Conservation (phyloP, 1,140 invertebrate species). For the Leptopilina clavipes region DNA sequence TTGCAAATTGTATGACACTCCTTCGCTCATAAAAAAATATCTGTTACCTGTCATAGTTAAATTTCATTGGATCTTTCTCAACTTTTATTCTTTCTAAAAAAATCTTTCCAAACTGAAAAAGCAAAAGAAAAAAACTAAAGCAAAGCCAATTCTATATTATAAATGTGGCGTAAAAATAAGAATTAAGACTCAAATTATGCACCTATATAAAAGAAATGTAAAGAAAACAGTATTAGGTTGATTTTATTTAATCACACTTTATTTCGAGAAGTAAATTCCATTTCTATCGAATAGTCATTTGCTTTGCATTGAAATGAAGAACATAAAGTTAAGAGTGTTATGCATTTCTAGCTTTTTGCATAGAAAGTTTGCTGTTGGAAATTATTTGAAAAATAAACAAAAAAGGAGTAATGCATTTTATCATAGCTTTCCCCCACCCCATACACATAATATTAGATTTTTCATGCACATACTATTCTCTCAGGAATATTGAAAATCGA, state of each 20-base stretch:
- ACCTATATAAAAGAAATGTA: not conserved
- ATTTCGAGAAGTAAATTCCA: not conserved
- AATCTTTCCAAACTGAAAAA: no score
- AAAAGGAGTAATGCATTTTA: not conserved
- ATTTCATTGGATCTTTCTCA: not conserved
- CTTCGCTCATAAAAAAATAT: not conserved
- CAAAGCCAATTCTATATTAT: no score
- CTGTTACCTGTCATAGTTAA: not conserved
- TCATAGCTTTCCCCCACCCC: not conserved
- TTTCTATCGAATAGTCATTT: slow-evolving; percentile 11
- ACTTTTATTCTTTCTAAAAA: not conserved
- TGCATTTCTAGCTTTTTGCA: not conserved
- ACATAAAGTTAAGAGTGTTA: not conserved
- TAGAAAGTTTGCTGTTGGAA: not conserved
- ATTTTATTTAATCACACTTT: slow-evolving; percentile 3
- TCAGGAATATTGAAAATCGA: slow-evolving; percentile 13
- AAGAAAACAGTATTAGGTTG: not conserved
- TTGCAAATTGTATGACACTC: slow-evolving; percentile 28
- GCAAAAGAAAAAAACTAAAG: no score
- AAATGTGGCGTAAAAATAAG: no score
- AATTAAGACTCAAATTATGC: no score
- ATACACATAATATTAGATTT: not conserved
- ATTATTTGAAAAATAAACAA: not conserved
- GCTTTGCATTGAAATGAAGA: slow-evolving; percentile 7
- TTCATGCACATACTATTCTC: not conserved